These are phyloP conservation scores for Colostygia pectinataria DNA, from an alignment of 2,888 invertebrate species.

Conservation along the genomic window DNA sequence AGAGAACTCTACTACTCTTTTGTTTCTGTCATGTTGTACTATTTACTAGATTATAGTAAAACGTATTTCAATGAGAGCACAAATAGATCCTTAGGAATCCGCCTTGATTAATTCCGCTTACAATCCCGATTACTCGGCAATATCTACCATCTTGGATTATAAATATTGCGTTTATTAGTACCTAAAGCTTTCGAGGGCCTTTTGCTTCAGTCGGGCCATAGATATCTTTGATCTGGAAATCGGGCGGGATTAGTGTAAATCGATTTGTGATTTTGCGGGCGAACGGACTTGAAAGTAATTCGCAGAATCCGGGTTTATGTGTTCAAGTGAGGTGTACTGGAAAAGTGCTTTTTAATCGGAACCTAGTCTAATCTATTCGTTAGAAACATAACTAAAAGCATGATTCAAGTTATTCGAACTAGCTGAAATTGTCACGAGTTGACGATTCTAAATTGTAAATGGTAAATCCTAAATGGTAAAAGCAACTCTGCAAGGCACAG, in stretches of 20 bases:
- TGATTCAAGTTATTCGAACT: too few relatives aligned
- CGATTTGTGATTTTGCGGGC: constrained; percentile 25
- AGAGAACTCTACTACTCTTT: too few relatives aligned
- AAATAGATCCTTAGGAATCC: constrained; percentile 1
- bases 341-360: constrained; percentile 8
- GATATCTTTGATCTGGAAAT: constrained; percentile 30
- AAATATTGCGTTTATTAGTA: constrained; percentile 28
- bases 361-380: neutral
- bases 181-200: constrained; percentile 23
- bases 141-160: constrained; percentile 31
- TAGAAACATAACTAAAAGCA: neutral
- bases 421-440: too few relatives aligned
- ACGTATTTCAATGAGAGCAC: constrained; percentile 26
- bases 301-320: constrained; percentile 9
- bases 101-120: constrained; percentile 21
- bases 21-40: neutral
- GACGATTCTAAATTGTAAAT: too few relatives aligned
- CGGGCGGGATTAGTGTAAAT: constrained; percentile 26
- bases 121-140: constrained; percentile 5
- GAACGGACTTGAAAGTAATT: constrained; percentile 14
- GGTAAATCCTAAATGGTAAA: too few relatives aligned
- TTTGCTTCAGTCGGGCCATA: constrained; percentile 19
- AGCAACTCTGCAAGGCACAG: too few relatives aligned
- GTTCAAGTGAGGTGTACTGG: constrained; percentile 10
- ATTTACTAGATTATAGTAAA: neutral